phyloP scores from a whole-genome alignment of 2,797 vertebrate species.

The Anomalospiza imberbis region DNA sequence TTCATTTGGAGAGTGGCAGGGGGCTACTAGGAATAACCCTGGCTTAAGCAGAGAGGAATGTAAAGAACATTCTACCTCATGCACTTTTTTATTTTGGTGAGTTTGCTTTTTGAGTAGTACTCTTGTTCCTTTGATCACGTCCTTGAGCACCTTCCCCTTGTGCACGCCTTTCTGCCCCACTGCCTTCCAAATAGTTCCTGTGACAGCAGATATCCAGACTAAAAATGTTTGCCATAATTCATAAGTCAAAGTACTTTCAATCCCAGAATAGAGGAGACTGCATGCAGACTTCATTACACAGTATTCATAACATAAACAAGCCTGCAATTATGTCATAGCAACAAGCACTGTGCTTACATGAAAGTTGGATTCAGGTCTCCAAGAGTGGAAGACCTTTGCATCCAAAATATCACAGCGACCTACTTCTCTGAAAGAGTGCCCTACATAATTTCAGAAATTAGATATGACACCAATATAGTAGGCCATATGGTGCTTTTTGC shows the following conservation, averaged over 20 bases:
- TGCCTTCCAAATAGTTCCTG: constrained; percentile 13
- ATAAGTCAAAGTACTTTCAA: constrained; percentile 62
- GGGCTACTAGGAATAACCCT: neutral
- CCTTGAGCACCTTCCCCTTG: constrained; percentile 37
- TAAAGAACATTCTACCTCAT: neutral
- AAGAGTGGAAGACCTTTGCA: constrained; percentile 56
- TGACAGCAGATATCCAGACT: constrained; percentile 52
- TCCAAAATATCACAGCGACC: constrained; percentile 65
- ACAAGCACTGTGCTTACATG: constrained; percentile 50
- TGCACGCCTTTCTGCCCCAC: neutral
- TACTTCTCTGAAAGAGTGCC: constrained; percentile 54
- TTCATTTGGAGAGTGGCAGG: neutral
- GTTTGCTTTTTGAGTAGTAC: constrained; percentile 3
- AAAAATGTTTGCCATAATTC: constrained; percentile 63
- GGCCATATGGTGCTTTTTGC: constrained; percentile 56
- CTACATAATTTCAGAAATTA: constrained; percentile 62
- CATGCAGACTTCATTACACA: constrained; percentile 46
- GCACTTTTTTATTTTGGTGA: neutral
- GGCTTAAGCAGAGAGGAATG: neutral
- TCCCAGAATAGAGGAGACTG: constrained; percentile 63
- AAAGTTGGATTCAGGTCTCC: constrained; percentile 55
- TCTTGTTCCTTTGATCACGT: neutral
- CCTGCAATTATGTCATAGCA: constrained; percentile 67
- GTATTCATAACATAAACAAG: constrained; percentile 64
- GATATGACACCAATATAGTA: constrained; percentile 62